Base-by-base conservation (phyloP, 2,113 vertebrate genomes). In the Falco punctatus region DNA sequence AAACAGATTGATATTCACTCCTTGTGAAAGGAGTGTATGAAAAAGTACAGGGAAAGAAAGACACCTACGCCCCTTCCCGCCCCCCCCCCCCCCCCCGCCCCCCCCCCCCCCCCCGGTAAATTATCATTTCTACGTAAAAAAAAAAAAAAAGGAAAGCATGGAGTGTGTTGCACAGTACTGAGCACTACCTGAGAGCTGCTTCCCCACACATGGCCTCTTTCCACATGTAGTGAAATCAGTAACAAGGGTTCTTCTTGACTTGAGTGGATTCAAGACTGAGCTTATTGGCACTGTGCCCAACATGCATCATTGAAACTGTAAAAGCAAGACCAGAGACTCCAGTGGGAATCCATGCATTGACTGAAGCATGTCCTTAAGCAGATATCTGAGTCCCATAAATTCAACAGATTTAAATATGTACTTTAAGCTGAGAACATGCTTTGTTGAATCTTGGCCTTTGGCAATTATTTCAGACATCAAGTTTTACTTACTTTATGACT, bases 201-300 rank as follows among this genome's bases (percentile, higher is more conserved):
- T 93, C 67, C 79, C 81, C 1, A 2, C n/a, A 33, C 38, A 81
- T 11, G 87, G 88, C 93, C 85, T 86, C 90, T 78, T 95, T 94
- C 90, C 93, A 79, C 85, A 73, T n/a, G 5, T 67, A 96, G 54
- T 64, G 72, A 96, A 97, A 88, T 96, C 71, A 86, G 75, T 88
- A 90, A 88, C 72, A 96, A 96, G 94, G 26, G 74, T 94, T 95
- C 90, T 96, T 90, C 92, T 88, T 77, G 74, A 85, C 93, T 94
- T 83, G 86, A 95, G 91, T 89, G 86, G 81, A 91, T 89, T 96
- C 89, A 96, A 91, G 91, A 87, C 48, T 91, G 57, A 95, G 38
- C 3, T 93, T 92, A 51, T 40, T 96, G 95, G 94, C 94, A 0
- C n/a, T 51, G 67, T 23, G 82, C 94, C 94, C 85, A 92, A 88